Percentiles rank a stretch among this genome's conserved stretches.
Evolutionary conservation across 2,888 invertebrate species (phyloP).

Genomic region (Lycophotia porphyrea): DNA sequence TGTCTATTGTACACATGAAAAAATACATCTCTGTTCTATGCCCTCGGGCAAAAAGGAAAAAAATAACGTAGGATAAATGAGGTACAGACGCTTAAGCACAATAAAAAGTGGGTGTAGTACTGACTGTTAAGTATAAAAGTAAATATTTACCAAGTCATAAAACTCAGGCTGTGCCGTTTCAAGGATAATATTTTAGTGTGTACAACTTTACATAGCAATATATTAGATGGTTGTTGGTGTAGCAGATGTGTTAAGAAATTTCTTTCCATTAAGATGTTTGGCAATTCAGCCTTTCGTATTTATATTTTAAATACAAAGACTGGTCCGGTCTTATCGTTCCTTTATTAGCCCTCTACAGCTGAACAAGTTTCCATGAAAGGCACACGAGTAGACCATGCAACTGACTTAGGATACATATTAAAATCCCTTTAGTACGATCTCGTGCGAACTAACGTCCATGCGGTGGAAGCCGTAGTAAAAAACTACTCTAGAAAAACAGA

Average conservation of each 20-base stretch:
- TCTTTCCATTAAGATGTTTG: background rate
- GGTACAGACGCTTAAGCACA: background rate
- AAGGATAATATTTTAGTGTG: background rate
- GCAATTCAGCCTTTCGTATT: background rate
- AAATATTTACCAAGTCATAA: constrained; percentile 10
- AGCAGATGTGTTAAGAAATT: background rate
- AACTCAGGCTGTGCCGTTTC: background rate
- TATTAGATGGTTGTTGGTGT: background rate
- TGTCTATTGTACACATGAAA: background rate
- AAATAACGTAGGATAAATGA: background rate
- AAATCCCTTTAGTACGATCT: background rate
- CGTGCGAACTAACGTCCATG: background rate
- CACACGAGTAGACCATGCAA: no score
- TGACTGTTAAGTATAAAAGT: constrained; percentile 7
- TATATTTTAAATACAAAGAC: background rate
- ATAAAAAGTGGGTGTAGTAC: background rate
- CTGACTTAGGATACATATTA: background rate
- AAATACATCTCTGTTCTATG: background rate
- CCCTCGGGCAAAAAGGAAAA: background rate
- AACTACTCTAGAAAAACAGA: background rate
- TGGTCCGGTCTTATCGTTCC: background rate
- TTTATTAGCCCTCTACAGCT: background rate
- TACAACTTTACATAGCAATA: constrained; percentile 1
- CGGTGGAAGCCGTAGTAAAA: background rate
- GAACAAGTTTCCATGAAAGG: background rate